phyloP scores from a whole-genome alignment of 2,888 invertebrate genomes.

The Microctonus hyperodae region DNA sequence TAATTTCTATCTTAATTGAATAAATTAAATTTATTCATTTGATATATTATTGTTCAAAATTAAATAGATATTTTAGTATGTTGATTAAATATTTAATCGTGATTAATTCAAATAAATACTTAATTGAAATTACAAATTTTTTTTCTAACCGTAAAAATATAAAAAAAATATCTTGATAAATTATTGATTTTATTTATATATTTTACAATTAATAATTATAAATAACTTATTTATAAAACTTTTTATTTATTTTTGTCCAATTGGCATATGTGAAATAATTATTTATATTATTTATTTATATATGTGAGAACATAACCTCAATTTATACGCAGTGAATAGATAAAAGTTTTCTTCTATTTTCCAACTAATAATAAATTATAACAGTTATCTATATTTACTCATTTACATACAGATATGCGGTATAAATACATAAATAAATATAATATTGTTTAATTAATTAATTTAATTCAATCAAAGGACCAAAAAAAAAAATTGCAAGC shows the following conservation, averaged over 20 bases:
- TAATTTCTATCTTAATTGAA: too few relatives aligned
- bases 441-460: not conserved
- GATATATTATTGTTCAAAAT: too few relatives aligned
- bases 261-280: not conserved
- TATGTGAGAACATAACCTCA: not conserved
- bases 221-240: too few relatives aligned
- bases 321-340: not conserved
- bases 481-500: conserved; percentile 15
- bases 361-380: not conserved
- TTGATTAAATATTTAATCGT: too few relatives aligned
- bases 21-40: too few relatives aligned
- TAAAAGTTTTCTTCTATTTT: conserved; percentile 2
- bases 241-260: too few relatives aligned
- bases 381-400: conserved; percentile 6
- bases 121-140: too few relatives aligned
- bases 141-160: not conserved
- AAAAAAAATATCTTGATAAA: not conserved
- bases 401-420: not conserved
- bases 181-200: not conserved
- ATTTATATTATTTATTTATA: not conserved
- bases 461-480: conserved; percentile 27
- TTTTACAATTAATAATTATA: not conserved
- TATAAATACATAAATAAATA: not conserved
- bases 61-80: too few relatives aligned
- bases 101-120: too few relatives aligned